Conservation (phyloP, 2,113 vertebrate genomes). For the Ginglymostoma cirratum region DNA sequence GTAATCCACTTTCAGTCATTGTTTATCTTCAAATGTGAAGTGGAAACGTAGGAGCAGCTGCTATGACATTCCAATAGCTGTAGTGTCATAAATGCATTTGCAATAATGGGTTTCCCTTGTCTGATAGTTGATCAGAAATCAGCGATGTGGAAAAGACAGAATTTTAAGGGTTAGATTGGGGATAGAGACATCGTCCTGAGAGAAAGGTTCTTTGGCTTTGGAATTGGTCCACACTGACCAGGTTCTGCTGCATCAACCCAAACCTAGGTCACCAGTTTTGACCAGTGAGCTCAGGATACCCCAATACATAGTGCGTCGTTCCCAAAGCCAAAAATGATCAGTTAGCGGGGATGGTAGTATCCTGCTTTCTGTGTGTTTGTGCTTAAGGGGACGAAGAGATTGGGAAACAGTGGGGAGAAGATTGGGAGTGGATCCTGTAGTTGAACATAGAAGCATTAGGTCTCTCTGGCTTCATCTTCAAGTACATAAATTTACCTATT, state of each 20-base stretch:
- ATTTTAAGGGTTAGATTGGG: no score
- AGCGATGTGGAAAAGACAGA: not conserved
- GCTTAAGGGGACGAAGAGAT: not conserved
- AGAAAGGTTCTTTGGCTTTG: not conserved
- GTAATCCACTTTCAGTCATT: not conserved
- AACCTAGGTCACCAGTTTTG: not conserved
- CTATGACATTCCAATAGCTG: not conserved
- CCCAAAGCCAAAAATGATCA: not conserved
- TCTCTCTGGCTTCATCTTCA: not conserved
- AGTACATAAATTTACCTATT: not conserved
- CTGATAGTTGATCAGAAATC: not conserved
- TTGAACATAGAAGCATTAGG: not conserved
- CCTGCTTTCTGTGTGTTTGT: not conserved
- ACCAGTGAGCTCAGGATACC: not conserved
- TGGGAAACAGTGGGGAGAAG: not conserved
- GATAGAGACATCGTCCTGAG: not conserved
- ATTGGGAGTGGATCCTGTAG: not conserved
- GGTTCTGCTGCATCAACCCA: not conserved
- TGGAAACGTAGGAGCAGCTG: not conserved
- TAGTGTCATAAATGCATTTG: not conserved
- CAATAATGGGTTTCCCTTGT: not conserved
- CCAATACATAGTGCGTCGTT: not conserved
- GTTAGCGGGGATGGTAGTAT: not conserved
- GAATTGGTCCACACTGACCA: not conserved
- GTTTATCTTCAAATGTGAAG: conserved; percentile 25